Conservation (phyloP, 2,113 vertebrate genomes). For the Carassius auratus region DNA sequence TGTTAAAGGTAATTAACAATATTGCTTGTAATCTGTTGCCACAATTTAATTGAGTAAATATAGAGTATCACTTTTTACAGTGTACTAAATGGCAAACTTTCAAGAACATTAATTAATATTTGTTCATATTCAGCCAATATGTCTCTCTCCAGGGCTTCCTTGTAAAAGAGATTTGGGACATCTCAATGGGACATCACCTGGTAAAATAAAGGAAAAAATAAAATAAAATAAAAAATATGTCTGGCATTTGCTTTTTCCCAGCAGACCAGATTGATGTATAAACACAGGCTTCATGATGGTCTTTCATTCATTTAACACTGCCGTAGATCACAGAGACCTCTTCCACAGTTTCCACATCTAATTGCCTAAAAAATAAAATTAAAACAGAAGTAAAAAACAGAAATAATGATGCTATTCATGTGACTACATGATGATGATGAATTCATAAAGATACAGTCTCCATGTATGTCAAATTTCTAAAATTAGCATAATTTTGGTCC, state of each 20-base stretch:
- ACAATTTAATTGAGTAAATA: no score
- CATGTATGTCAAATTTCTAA: background rate
- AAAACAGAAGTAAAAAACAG: background rate
- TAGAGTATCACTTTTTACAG: no score
- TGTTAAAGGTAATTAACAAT: no score
- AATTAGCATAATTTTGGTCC: no score
- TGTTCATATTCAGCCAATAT: background rate
- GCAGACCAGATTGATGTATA: no score
- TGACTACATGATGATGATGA: background rate
- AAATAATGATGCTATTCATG: no score
- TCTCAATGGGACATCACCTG: no score
- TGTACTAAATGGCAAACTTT: background rate
- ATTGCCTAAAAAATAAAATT: background rate
- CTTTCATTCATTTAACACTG: background rate
- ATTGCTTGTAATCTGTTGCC: no score
- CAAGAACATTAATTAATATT: background rate
- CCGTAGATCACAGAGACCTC: conserved; percentile 18
- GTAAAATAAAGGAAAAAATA: no score
- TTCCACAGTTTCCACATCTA: background rate
- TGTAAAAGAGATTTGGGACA: no score
- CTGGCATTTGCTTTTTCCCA: background rate
- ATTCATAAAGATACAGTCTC: background rate
- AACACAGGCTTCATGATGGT: background rate
- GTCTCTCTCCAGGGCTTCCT: no score
- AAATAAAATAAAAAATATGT: no score